phyloP scores from a whole-genome alignment of 2,888 invertebrate genomes.

The Axea sp. region DNA sequence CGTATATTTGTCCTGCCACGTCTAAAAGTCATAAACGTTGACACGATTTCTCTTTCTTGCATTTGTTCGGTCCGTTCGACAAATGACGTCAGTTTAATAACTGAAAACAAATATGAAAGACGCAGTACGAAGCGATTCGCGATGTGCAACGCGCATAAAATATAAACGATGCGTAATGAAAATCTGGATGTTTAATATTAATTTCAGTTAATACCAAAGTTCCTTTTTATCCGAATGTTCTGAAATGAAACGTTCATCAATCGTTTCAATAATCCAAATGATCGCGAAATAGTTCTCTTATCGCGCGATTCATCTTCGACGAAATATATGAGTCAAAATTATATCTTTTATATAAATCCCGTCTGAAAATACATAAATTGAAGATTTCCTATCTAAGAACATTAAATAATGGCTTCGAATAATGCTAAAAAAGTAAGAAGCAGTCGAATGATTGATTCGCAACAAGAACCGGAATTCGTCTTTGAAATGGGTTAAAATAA shows the following conservation, averaged over 20 bases:
- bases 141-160: too few relatives aligned
- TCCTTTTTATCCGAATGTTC: too few relatives aligned
- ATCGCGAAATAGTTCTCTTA: conserved; percentile 27
- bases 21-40: too few relatives aligned
- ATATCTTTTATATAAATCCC: conserved; percentile 35
- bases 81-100: too few relatives aligned
- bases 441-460: conserved; percentile 53
- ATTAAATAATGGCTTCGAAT: conserved; percentile 41
- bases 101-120: too few relatives aligned
- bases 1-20: too few relatives aligned
- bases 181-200: too few relatives aligned
- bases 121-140: too few relatives aligned
- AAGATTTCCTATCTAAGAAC: conserved; percentile 18
- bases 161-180: too few relatives aligned
- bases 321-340: conserved; percentile 23
- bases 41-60: too few relatives aligned
- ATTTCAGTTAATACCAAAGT: too few relatives aligned
- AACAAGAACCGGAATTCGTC: conserved; percentile 46
- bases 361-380: conserved; percentile 21
- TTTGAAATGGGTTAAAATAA: conserved; percentile 44
- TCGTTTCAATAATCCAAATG: conserved; percentile 29
- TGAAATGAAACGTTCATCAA: conserved; percentile 15
- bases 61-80: too few relatives aligned
- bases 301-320: conserved; percentile 22
- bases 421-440: conserved; percentile 37